phyloP scores from a whole-genome alignment of 2,888 invertebrate genomes.

The Tuta absoluta region DNA sequence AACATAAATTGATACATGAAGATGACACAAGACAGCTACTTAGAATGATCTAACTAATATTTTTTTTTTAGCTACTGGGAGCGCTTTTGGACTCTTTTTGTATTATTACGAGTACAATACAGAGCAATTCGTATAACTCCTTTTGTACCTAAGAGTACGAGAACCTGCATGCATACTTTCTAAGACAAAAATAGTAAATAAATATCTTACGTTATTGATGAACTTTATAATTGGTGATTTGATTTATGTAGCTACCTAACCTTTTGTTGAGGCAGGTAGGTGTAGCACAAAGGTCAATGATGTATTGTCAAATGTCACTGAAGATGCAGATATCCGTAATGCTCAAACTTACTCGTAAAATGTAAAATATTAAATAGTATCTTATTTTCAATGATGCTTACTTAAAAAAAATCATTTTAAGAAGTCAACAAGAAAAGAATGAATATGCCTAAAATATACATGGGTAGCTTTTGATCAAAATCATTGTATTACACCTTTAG shows the following conservation, averaged over 20 bases:
- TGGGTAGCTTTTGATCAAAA: no score
- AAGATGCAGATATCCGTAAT: constrained; percentile 36
- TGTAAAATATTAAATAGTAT: no score
- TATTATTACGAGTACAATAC: no score
- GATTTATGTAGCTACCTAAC: neutral
- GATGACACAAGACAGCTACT: no score
- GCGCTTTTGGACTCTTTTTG: no score
- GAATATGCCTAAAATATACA: neutral
- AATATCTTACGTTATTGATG: neutral
- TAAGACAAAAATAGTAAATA: no score
- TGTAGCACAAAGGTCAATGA: constrained; percentile 39
- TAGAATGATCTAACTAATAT: no score
- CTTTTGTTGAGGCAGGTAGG: neutral
- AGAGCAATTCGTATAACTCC: no score
- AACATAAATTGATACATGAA: no score
- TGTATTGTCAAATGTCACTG: constrained; percentile 36
- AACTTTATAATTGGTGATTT: neutral
- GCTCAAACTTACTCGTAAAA: constrained; percentile 35
- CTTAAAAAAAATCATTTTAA: neutral
- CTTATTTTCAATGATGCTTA: neutral
- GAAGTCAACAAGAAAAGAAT: neutral
- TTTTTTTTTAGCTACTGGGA: no score
- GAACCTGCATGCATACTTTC: neutral
- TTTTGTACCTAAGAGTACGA: neutral
- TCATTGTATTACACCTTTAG: no score